Conservation (phyloP, 2,113 vertebrate genomes). For the Anolis sagrei region DNA sequence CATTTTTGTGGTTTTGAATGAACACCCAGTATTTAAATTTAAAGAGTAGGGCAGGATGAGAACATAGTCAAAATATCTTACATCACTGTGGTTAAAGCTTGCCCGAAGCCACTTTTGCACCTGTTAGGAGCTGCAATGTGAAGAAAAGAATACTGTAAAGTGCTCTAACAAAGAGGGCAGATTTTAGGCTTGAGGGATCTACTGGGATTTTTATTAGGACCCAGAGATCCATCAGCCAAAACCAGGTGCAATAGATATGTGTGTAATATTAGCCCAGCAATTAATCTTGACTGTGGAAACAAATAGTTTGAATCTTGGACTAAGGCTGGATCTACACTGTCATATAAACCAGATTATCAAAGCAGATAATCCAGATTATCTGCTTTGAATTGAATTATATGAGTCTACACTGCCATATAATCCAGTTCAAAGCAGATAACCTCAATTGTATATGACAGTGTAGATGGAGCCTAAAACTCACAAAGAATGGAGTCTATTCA, state of each 20-base stretch:
- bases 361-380: neutral
- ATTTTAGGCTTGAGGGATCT: neutral
- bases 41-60: neutral
- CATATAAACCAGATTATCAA: too few species aligned
- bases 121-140: conserved; percentile 10
- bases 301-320: too few species aligned
- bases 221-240: neutral
- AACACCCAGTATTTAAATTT: neutral
- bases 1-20: conserved; percentile 26
- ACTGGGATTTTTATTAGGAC: neutral
- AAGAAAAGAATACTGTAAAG: neutral
- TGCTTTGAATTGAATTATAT: too few species aligned
- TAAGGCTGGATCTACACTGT: too few species aligned
- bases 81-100: conserved; percentile 16
- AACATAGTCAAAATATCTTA: conserved; percentile 18
- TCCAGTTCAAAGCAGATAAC: too few species aligned
- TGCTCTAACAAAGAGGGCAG: neutral
- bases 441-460: too few species aligned
- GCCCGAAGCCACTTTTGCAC: conserved; percentile 17
- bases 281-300: too few species aligned
- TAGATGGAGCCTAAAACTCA: too few species aligned
- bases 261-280: too few species aligned
- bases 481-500: too few species aligned
- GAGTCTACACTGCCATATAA: too few species aligned
- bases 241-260: neutral